Evolutionary conservation across 2,113 vertebrate genomes (phyloP).

Genomic region (Bos taurus): DNA sequence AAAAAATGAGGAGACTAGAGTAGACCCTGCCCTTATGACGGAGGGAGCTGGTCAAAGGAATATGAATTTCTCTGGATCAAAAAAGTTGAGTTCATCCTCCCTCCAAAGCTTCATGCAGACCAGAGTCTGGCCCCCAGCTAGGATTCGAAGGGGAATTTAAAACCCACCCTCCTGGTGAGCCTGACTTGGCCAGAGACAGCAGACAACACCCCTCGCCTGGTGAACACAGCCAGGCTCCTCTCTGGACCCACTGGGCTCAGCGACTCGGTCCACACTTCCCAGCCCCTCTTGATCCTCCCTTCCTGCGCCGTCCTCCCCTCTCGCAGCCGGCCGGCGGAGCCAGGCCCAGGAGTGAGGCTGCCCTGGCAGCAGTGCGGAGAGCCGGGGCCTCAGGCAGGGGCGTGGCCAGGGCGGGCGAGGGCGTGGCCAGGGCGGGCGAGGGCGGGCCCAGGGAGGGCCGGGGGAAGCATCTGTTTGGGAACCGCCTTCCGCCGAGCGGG

Average conservation of each 20-base stretch:
- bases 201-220: background rate
- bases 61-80: background rate
- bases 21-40: fast-evolving
- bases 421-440: background rate
- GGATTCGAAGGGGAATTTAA: background rate
- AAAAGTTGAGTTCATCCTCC: background rate
- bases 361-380: background rate
- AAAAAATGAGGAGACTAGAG: background rate
- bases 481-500: background rate
- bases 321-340: background rate
- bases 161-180: background rate
- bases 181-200: background rate
- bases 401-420: background rate
- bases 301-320: too few relatives aligned
- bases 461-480: background rate
- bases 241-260: fast-evolving
- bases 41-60: fast-evolving
- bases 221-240: background rate
- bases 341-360: background rate
- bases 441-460: fast-evolving
- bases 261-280: fast-evolving
- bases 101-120: background rate
- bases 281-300: background rate
- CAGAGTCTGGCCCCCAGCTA: background rate
- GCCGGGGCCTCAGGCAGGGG: background rate